Base-by-base conservation (phyloP, 2,888 invertebrate species). In the Esperia sulphurella region DNA sequence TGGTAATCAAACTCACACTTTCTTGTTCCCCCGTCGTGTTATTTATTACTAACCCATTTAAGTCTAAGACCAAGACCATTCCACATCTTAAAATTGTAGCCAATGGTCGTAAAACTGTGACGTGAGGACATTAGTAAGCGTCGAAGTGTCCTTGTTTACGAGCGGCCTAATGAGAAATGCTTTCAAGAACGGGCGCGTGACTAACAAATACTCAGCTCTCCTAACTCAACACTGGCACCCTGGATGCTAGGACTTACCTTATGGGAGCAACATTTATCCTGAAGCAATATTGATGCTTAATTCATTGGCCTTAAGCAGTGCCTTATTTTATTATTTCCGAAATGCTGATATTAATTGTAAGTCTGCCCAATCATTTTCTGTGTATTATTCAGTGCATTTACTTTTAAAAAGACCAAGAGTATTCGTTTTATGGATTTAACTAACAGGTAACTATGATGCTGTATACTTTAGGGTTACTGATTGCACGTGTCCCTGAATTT, bases 131-230 rank as follows among this genome's bases (percentile, higher is more conserved):
- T 86, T 85, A 82, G 81, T 80, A 75, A 76, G 71, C 73, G 77
- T 80, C 76, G 68, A 78, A 75, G 68, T 76, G 75, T 79, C 76
- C 75, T 80, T 83, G 77, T 86, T 86, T 83, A 86, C 75, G 83
- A 79, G 65, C 65, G 61, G 62, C 65, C 74, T 86, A 85, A 87
- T 86, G 82, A 83, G 83, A 79, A 75, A 79, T 75, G 72, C 75
- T 73, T 74, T 77, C 64, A 61, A 64, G 69, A 73, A 71, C 66
- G 71, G 66, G 69, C 66, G 70, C 76, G 77, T 79, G 78, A 78
- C 79, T 79, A 73, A 71, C 70, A 69, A 72, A 75, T 67, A 67
- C 63, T 61, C 67, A 62, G 66, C 58, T 21, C 65, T 62, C 66
- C 61, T 66, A 58, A 59, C 59, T 63, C 37, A 37, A 13, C 37